Evolutionary conservation across 2,888 invertebrate genomes (phyloP).

Genomic region (Amphiduros pacificus): DNA sequence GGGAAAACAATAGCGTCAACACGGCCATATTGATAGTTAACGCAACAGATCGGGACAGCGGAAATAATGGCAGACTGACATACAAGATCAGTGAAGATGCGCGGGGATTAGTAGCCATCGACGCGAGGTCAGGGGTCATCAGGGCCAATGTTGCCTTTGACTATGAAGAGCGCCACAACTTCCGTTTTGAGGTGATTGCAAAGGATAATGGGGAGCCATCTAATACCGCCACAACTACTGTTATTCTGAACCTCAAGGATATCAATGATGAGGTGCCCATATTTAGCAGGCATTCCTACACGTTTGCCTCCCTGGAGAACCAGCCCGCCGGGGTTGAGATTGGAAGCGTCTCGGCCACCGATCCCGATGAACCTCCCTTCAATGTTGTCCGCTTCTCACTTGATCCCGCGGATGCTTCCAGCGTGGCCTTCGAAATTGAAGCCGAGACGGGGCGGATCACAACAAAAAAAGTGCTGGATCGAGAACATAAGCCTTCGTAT

Average conservation of each 20-base stretch:
- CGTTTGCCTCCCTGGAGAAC: conserved; percentile 30
- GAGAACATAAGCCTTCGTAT: conserved; percentile 25
- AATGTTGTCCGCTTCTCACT: conserved; percentile 23
- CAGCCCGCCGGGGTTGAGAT: conserved; percentile 25
- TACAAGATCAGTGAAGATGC: conserved; percentile 26
- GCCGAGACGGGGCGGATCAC: conserved; percentile 80
- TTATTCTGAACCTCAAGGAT: conserved; percentile 41
- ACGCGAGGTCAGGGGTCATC: conserved; percentile 21
- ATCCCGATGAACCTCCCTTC: conserved; percentile 24
- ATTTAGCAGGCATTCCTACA: conserved; percentile 28
- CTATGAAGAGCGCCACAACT: conserved; percentile 28
- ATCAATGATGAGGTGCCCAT: conserved; percentile 47
- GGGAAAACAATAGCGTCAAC: conserved; percentile 11
- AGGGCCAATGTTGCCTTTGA: conserved; percentile 23
- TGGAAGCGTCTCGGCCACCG: conserved; percentile 26
- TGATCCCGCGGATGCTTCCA: conserved; percentile 3
- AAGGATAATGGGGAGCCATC: conserved; percentile 43
- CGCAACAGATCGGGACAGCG: conserved; percentile 35
- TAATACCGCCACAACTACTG: conserved; percentile 35
- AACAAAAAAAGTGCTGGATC: conserved; percentile 70
- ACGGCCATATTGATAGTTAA: conserved; percentile 8
- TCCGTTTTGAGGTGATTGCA: conserved; percentile 41
- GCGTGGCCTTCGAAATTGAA: conserved; percentile 82
- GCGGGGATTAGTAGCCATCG: conserved; percentile 7
- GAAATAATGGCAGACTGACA: conserved; percentile 37